phyloP scores from a whole-genome alignment of 2,797 vertebrate species.

The Craterocephalus amniculus region DNA sequence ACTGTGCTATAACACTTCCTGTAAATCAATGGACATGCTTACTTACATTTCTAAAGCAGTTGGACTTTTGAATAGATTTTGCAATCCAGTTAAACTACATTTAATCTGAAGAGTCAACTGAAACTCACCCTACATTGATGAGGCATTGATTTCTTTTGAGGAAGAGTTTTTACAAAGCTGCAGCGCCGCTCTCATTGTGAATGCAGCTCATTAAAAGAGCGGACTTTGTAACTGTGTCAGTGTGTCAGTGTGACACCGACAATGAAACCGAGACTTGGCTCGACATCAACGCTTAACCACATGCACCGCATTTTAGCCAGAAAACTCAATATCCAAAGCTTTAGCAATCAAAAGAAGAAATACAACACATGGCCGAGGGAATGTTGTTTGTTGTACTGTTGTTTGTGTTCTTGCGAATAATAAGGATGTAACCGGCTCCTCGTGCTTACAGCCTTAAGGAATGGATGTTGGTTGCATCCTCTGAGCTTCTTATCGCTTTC shows the following conservation, averaged over 20 bases:
- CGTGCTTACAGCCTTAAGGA: constrained; percentile 34
- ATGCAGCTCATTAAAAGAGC: constrained; percentile 66
- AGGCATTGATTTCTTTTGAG: constrained; percentile 60
- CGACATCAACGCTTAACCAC: constrained; percentile 18
- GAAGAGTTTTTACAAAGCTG: constrained; percentile 49
- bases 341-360: constrained; percentile 5
- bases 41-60: constrained; percentile 37
- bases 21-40: constrained; percentile 48
- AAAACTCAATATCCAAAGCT: constrained; percentile 21
- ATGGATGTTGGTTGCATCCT: constrained; percentile 76
- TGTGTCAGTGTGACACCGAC: constrained; percentile 65
- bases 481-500: constrained; percentile 85
- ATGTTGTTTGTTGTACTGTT: constrained; percentile 16
- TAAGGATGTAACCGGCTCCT: constrained; percentile 21
- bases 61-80: constrained; percentile 65
- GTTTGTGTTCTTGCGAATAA: constrained; percentile 13
- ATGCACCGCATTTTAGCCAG: not conserved
- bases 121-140: constrained; percentile 49
- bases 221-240: constrained; percentile 67
- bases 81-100: constrained; percentile 67
- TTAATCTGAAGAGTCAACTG: constrained; percentile 48
- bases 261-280: constrained; percentile 22
- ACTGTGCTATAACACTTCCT: constrained; percentile 12
- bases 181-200: constrained; percentile 54
- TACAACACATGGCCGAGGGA: not conserved